phyloP scores from a whole-genome alignment of 1,140 invertebrate species.

The Drosophila leontia region DNA sequence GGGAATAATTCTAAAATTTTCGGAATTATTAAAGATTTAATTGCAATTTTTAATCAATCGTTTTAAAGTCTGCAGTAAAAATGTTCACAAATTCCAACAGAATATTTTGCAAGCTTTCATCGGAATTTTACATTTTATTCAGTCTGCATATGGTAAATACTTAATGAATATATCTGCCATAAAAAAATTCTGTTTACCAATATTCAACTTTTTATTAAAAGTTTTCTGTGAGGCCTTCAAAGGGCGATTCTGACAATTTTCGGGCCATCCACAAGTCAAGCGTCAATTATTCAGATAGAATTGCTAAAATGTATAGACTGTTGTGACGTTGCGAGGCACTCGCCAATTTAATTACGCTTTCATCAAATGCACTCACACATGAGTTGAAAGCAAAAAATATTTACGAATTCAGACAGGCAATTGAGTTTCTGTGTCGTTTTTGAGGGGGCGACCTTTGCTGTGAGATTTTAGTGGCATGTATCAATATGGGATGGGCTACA shows the following conservation, averaged over 20 bases:
- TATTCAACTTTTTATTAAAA: constrained; percentile 26
- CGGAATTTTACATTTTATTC: constrained; percentile 8
- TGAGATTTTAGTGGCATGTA: constrained; percentile 6
- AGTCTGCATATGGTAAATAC: constrained; percentile 27
- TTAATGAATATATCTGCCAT: constrained; percentile 33
- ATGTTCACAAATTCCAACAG: constrained; percentile 1
- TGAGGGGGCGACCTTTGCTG: background rate
- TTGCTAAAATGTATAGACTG: constrained; percentile 61
- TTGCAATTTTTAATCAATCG: background rate
- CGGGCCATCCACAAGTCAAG: constrained; percentile 18
- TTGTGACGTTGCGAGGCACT: constrained; percentile 35
- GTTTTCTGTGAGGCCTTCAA: constrained; percentile 15
- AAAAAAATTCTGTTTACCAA: constrained; percentile 13
- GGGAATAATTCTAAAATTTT: no score
- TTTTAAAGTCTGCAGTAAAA: background rate
- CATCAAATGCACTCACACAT: constrained; percentile 54
- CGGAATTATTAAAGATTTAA: background rate
- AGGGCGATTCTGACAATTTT: constrained; percentile 19
- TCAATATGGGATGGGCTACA: constrained; percentile 8
- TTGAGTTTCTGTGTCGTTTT: constrained; percentile 36
- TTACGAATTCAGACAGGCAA: constrained; percentile 58
- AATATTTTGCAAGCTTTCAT: constrained; percentile 20
- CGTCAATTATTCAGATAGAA: constrained; percentile 68
- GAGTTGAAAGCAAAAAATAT: constrained; percentile 27
- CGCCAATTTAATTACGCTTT: constrained; percentile 55